These are phyloP conservation scores for Sicus ferrugineus DNA, from an alignment of 2,888 invertebrate species.

Conservation along the genomic window DNA sequence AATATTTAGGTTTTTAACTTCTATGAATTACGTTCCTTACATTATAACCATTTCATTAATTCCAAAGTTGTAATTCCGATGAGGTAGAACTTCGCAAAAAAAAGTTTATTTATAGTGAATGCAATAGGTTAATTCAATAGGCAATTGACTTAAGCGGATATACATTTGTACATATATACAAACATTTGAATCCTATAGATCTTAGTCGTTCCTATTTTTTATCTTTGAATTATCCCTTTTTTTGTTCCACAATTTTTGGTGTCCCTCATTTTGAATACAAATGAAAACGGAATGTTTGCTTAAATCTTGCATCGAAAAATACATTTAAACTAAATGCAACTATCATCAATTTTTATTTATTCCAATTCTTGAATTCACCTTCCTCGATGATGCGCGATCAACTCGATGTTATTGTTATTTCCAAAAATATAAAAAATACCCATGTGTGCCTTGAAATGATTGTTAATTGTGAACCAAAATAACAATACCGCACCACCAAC, in stretches of 20 bases:
- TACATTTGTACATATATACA: too few relatives aligned
- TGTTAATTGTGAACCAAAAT: constrained; percentile 47
- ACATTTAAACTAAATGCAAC: constrained; percentile 46
- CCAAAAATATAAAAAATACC: constrained; percentile 30
- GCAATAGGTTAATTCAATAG: too few relatives aligned
- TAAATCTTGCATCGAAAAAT: constrained; percentile 1
- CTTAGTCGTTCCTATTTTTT: too few relatives aligned
- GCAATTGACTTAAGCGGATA: too few relatives aligned
- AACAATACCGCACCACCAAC: constrained; percentile 41
- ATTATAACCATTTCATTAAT: too few relatives aligned
- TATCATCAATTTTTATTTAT: constrained; percentile 53
- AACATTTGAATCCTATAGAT: too few relatives aligned
- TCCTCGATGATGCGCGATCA: constrained; percentile 24
- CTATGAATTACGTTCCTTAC: too few relatives aligned
- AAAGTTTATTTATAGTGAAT: too few relatives aligned
- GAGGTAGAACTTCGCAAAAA: too few relatives aligned
- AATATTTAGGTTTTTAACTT: too few relatives aligned
- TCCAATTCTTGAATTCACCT: constrained; percentile 45
- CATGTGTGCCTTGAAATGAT: constrained; percentile 35
- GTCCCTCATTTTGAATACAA: constrained; percentile 29
- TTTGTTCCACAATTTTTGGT: constrained; percentile 35
- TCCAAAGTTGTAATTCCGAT: too few relatives aligned
- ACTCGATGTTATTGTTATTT: constrained; percentile 32
- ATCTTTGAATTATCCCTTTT: too few relatives aligned
- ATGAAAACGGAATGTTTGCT: constrained; percentile 33